phyloP scores from a whole-genome alignment of 2,113 vertebrate genomes.

The Perccottus glenii region DNA sequence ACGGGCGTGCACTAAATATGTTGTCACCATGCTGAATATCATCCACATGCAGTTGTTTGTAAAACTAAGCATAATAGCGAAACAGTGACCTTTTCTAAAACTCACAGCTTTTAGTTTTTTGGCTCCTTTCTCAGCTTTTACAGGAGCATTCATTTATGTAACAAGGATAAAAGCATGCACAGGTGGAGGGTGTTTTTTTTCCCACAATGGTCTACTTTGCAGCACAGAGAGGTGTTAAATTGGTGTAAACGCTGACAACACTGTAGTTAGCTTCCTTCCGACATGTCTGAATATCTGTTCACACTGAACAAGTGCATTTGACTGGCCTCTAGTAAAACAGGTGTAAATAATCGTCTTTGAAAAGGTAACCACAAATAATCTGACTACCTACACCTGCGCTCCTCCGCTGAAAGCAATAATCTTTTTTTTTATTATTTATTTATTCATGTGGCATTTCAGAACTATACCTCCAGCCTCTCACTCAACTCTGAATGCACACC shows the following conservation, averaged over 20 bases:
- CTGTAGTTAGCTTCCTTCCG: neutral
- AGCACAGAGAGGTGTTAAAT: slow-evolving; percentile 2
- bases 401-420: neutral
- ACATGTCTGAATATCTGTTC: neutral
- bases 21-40: slow-evolving; percentile 17
- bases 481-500: neutral
- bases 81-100: slow-evolving; percentile 52
- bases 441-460: too few relatives aligned
- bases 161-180: slow-evolving; percentile 18
- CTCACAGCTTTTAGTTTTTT: slow-evolving; percentile 52
- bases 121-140: neutral
- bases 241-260: slow-evolving; percentile 9
- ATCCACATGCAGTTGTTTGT: neutral
- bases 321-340: neutral
- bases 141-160: slow-evolving; percentile 30
- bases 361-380: slow-evolving; percentile 1
- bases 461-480: too few relatives aligned
- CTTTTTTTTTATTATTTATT: too few relatives aligned
- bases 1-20: slow-evolving; percentile 15
- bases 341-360: neutral
- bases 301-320: neutral
- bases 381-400: neutral
- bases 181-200: slow-evolving; percentile 4
- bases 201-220: neutral
- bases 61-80: slow-evolving; percentile 4